Evolutionary conservation across 2,113 vertebrate genomes (phyloP).

Genomic region (Podarcis muralis): DNA sequence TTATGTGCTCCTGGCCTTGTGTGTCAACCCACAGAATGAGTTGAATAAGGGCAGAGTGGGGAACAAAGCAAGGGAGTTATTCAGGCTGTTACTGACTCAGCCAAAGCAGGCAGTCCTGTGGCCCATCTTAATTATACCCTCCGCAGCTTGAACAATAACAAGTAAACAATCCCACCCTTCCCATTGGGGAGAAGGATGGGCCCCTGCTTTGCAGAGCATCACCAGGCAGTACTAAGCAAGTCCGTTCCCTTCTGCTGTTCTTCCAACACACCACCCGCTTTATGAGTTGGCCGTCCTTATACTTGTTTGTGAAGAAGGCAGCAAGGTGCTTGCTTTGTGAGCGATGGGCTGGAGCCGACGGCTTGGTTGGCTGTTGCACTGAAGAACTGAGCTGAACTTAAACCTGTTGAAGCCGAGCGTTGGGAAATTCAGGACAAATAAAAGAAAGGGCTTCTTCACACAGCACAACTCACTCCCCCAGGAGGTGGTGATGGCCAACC

Average conservation of each 20-base stretch:
- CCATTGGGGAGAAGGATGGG: background rate
- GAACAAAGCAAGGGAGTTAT: background rate
- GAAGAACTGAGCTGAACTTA: background rate
- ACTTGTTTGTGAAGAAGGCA: background rate
- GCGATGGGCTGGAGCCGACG: background rate
- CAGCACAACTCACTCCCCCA: too few species aligned
- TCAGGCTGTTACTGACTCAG: constrained; percentile 5
- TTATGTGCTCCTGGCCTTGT: constrained; percentile 1
- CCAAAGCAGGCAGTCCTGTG: constrained; percentile 16
- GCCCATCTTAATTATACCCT: constrained; percentile 32
- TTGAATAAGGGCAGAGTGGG: constrained; percentile 14
- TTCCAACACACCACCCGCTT: background rate
- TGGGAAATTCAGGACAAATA: too few species aligned
- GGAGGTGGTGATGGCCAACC: too few species aligned
- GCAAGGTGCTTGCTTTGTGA: accelerated
- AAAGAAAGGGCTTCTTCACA: too few species aligned
- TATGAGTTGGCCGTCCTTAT: background rate
- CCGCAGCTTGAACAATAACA: constrained; percentile 3
- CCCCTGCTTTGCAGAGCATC: constrained; percentile 5
- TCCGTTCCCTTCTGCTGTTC: background rate
- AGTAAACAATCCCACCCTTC: constrained; percentile 24
- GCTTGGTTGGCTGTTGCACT: background rate
- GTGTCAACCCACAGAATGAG: constrained; percentile 17
- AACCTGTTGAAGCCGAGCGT: background rate
- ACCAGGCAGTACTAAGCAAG: background rate